Evolutionary conservation across 64 coral and sea anemone species (phyloP).

Genomic region (Stichodactyla helianthus): DNA sequence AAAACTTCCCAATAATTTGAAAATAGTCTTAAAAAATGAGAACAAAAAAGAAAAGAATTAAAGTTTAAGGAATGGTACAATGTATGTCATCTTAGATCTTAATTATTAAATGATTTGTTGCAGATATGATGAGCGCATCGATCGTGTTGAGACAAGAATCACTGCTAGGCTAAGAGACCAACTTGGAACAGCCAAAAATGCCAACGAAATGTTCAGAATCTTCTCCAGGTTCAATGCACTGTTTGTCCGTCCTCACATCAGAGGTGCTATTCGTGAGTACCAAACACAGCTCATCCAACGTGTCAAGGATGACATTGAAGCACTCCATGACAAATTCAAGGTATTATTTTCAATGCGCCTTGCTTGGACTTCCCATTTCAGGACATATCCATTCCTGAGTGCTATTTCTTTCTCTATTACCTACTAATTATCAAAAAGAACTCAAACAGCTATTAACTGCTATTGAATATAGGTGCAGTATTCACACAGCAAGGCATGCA

Average conservation of each 20-base stretch:
- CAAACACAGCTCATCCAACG: constrained; percentile 97
- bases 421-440: no score
- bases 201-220: constrained; percentile 99
- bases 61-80: no score
- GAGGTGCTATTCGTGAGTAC: constrained; percentile 96
- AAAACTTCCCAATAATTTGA: background rate
- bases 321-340: constrained; percentile 97
- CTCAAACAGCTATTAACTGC: background rate
- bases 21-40: background rate
- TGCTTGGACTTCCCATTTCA: background rate
- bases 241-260: constrained; percentile 94
- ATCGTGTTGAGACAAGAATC: constrained; percentile 94
- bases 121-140: constrained; percentile 97
- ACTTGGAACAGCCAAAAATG: constrained; percentile 98
- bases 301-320: constrained; percentile 98
- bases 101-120: background rate
- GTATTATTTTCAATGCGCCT: constrained; percentile 7
- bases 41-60: no score
- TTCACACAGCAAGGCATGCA: constrained; percentile 94
- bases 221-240: constrained; percentile 97
- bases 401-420: no score
- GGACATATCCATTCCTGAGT: no score
- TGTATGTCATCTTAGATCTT: no score
- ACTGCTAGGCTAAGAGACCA: constrained; percentile 89
- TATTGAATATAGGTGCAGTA: constrained; percentile 76